These are phyloP conservation scores for Garra rufa DNA, from an alignment of 2,113 vertebrate genomes.

Conservation along the genomic window DNA sequence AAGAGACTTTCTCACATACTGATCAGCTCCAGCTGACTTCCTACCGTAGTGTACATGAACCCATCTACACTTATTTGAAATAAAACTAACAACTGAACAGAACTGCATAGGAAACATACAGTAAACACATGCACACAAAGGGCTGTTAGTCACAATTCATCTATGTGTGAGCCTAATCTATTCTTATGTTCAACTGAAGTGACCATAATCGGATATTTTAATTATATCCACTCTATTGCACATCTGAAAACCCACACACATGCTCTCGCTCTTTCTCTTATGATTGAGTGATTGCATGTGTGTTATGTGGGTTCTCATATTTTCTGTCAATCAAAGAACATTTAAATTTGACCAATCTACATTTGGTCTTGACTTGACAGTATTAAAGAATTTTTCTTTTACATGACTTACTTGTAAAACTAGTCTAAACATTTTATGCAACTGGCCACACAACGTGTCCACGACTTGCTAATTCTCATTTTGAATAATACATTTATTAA, in stretches of 20 bases:
- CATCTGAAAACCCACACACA: background rate
- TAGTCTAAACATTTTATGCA: too few relatives aligned
- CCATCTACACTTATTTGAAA: background rate
- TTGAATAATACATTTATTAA: too few relatives aligned
- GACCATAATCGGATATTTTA: slow-evolving; percentile 33
- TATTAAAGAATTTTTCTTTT: too few relatives aligned
- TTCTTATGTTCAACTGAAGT: slow-evolving; percentile 27
- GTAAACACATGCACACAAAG: background rate
- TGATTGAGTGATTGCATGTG: background rate
- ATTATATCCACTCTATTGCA: slow-evolving; percentile 17
- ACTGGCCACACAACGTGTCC: background rate
- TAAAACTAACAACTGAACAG: background rate
- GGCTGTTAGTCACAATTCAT: slow-evolving; percentile 6
- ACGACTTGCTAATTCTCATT: background rate
- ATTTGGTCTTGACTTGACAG: too few relatives aligned
- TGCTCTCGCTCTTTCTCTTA: background rate
- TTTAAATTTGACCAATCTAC: too few relatives aligned
- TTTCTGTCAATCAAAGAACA: too few relatives aligned
- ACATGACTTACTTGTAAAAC: too few relatives aligned
- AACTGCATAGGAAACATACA: background rate
- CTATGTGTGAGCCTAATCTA: background rate
- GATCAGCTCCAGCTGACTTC: background rate
- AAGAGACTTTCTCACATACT: slow-evolving; percentile 8
- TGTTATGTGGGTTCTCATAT: background rate
- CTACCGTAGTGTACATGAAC: background rate